Evolutionary conservation across 2,113 vertebrate genomes (phyloP), one percentile per base, ranked within the genome.

Genomic region (Muscicapa adusta): DNA sequence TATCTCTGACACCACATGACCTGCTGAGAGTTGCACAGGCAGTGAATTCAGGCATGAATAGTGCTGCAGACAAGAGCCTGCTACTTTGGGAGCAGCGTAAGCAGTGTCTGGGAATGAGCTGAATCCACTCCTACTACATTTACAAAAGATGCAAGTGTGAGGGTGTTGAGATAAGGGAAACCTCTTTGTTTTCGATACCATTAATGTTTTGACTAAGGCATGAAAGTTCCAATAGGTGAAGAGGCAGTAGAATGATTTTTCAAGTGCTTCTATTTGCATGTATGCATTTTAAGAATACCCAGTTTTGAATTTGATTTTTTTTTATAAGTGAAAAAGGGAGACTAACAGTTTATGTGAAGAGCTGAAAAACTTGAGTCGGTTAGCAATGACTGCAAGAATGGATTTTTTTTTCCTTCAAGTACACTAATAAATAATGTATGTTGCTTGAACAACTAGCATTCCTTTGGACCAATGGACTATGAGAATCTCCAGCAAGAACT

Each of bases 401-500:
- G 97, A 61, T 97, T 97, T 96, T 96, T 94, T 94, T 95, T 94
- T 94, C 83, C 94, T 97, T 96, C 95, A 94, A 82, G 95, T 95
- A 98, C 97, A 99, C 98, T 99, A 99, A 99, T 98, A 90, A 98
- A 97, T 98, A 98, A 97, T 98, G 85, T 99, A 96, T 99, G 98
- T 99, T 98, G 97, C 98, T 99, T 99, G 97, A 99, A 99, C 98
- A 99, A 99, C 98, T 99, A 98, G 98, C 98, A 98, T 97, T 96
- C 93, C 98, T 98, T 98, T 94, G 98, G 99, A 99, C 98, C 99
- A 94, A 97, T 99, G 99, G 99, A 99, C 98, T 99, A 99, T 98
- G 99, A 99, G 98, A 99, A 99, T 97, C 99, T 99, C 97, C 99
- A 99, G 97, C 98, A 99, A 97, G 99, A 99, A 98, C 98, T 99